Percentiles rank a stretch among this genome's conserved stretches.
Conservation (phyloP, 2,113 vertebrate genomes). For the Tricholaema leucomelas region DNA sequence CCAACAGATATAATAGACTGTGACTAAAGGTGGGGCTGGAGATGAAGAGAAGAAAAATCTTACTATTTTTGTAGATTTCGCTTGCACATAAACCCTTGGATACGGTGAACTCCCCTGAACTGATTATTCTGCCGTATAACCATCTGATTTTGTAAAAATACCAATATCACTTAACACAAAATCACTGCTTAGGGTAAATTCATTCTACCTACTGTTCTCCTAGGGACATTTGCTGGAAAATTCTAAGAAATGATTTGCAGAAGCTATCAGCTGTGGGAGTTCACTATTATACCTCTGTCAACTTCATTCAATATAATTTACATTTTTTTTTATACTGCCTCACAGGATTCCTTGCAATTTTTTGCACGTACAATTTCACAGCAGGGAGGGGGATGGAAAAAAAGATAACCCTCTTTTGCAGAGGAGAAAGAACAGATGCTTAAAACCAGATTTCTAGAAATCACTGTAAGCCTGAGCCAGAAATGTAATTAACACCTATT, state of each 20-base stretch:
- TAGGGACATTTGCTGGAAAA: conserved; percentile 77
- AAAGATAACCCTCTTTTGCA: conserved; percentile 68
- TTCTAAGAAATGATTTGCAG: conserved; percentile 77
- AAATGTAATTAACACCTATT: conserved; percentile 89
- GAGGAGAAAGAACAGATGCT: conserved; percentile 79
- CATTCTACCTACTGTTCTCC: conserved; percentile 72
- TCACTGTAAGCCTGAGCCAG: conserved; percentile 79
- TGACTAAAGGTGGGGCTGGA: conserved; percentile 46
- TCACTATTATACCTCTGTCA: conserved; percentile 79
- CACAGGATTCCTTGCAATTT: conserved; percentile 77
- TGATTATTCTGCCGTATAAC: conserved; percentile 61
- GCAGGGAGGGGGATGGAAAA: conserved; percentile 55
- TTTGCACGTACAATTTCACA: conserved; percentile 76
- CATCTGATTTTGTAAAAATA: conserved; percentile 68
- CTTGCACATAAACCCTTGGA: conserved; percentile 44
- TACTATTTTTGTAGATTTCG: conserved; percentile 39
- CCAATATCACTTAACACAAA: conserved; percentile 70
- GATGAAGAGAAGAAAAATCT: neutral
- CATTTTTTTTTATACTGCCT: conserved; percentile 74
- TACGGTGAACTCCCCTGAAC: conserved; percentile 64
- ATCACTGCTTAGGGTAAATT: conserved; percentile 74
- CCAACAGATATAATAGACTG: neutral
- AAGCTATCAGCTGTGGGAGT: conserved; percentile 75
- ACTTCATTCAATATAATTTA: conserved; percentile 81
- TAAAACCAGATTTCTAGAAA: conserved; percentile 82